Evolutionary conservation across 2,888 invertebrate species (phyloP), one percentile per base, ranked within the genome.

Genomic region (Volucella bombylans): DNA sequence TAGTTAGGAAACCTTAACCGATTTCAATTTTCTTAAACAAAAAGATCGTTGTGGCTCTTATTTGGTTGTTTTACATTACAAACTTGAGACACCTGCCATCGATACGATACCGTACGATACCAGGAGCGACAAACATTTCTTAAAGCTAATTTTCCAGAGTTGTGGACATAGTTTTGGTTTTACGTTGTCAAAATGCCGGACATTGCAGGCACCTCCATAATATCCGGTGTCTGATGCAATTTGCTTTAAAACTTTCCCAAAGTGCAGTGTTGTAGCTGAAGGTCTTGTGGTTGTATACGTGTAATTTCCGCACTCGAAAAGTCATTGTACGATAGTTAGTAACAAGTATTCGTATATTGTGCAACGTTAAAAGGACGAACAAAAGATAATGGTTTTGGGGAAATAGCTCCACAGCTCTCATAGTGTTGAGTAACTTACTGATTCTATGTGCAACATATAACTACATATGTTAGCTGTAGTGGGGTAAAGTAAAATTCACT

Each of bases 201-300:
- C 64, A 67, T 4, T 41, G 45, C 57, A 57, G 74, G 49, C 71
- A 67, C 41, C 39, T 23, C 31, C 68, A 78, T 64, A 76, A 81
- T 81, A 85, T 81, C 85, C 72, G 81, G 76, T 85, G 80, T 68
- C 81, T 76, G 76, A 62, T 77, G 80, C 72, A 81, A 77, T 76
- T 81, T 81, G 81, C 85, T 76, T 76, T 59, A 55, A 81, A 85
- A 85, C 85, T 85, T 67, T 73, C 50, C 31, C 62, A 59, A 41
- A 61, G 71, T 71, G 72, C 71, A 72, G 61, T 73, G 74, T 74
- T 77, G 41, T 54, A 38, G 54, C 62, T 61, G 54, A 45, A 62
- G 52, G 71, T 49, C 55, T 80, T 76, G 76, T 50, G 83, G 82
- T 55, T 80, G 65, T 61, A 62, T 74, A 54, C 64, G 67, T 80